Evolutionary conservation across 2,113 vertebrate genomes (phyloP), one percentile per base, ranked within the genome.

Genomic region (Nyctibius bracteatus): DNA sequence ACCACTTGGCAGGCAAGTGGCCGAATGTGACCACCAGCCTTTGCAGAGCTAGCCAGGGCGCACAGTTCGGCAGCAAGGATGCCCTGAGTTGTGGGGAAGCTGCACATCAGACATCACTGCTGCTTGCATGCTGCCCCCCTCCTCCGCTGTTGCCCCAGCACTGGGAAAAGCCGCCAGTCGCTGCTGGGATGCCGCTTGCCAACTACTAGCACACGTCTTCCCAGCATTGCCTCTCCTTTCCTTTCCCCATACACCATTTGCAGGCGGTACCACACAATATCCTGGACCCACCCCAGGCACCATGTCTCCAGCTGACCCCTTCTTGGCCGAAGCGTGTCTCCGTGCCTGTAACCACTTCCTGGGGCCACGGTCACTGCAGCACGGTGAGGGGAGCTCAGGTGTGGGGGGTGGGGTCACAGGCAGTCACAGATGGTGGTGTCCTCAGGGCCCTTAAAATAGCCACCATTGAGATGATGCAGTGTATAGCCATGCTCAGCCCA

Each of bases 11-110:
- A 81, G 52, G 22, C 52, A 92, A 30, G 51, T 1, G 4, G 73
- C 62, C 51, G 14, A 63, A n/a, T 8, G 18, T 1, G 1, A 57
- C 51, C 0, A 2, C 15, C 54, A 83, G 68, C 80, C 86, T 78
- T 47, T 12, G 33, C 63, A 83, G 55, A 67, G 30, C 46, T 49
- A 5, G 11, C 63, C 83, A 66, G 63, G 46, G 46, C 3, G 2
- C 59, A 14, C 0, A 2, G 75, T 23, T 58, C 16, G 1, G 39
- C 82, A 63, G 25, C 0, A 0, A 88, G 39, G 43, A 28, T 47
- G 66, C 41, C 31, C 70, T 11, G 9, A 81, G 47, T 21, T 0
- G 0, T 11, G 30, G 59, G 12, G n/a, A 88, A 58, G 51, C 16
- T n/a, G 27, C 61, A 37, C 9, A 8, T 4, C 2, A 0, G 37